Conservation (phyloP, 2,888 invertebrate genomes). For the Bellardia pandia region DNA sequence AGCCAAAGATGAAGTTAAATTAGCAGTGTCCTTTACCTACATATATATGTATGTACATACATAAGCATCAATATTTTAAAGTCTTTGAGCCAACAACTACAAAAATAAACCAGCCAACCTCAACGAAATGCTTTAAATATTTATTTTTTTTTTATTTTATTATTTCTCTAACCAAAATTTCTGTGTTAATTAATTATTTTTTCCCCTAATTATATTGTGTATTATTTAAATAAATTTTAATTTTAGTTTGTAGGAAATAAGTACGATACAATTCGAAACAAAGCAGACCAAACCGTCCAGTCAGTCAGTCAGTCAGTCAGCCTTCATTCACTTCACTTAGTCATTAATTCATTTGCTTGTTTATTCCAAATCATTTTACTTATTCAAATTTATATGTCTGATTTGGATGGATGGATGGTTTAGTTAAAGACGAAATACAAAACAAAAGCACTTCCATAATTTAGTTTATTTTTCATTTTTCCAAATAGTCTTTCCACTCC, state of each 20-base stretch:
- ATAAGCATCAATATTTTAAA: neutral
- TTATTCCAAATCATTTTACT: slow-evolving; percentile 38
- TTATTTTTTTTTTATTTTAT: slow-evolving; percentile 32
- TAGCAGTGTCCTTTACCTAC: neutral
- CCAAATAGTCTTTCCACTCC: slow-evolving; percentile 14
- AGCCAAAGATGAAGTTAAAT: slow-evolving; percentile 66
- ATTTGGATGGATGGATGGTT: slow-evolving; percentile 69
- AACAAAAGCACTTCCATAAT: slow-evolving; percentile 60
- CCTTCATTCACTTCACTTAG: slow-evolving; percentile 44
- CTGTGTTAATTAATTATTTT: slow-evolving; percentile 63
- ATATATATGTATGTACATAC: neutral
- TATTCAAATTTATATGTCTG: slow-evolving; percentile 34
- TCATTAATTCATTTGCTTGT: neutral
- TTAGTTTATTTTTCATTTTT: slow-evolving; percentile 18
- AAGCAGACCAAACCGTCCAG: slow-evolving; percentile 37
- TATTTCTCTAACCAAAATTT: slow-evolving; percentile 51
- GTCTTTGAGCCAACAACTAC: slow-evolving; percentile 8
- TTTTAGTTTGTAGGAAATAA: slow-evolving; percentile 67
- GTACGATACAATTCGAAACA: slow-evolving; percentile 57
- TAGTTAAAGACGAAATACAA: slow-evolving; percentile 48
- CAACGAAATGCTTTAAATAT: slow-evolving; percentile 62
- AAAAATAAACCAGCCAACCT: slow-evolving; percentile 43
- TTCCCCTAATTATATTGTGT: slow-evolving; percentile 39
- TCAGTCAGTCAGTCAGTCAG: slow-evolving; percentile 17
- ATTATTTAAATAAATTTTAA: slow-evolving; percentile 45